Evolutionary conservation across 1,140 invertebrate species (phyloP), one percentile per base, ranked within the genome.

Genomic region (Drosophila willistoni): DNA sequence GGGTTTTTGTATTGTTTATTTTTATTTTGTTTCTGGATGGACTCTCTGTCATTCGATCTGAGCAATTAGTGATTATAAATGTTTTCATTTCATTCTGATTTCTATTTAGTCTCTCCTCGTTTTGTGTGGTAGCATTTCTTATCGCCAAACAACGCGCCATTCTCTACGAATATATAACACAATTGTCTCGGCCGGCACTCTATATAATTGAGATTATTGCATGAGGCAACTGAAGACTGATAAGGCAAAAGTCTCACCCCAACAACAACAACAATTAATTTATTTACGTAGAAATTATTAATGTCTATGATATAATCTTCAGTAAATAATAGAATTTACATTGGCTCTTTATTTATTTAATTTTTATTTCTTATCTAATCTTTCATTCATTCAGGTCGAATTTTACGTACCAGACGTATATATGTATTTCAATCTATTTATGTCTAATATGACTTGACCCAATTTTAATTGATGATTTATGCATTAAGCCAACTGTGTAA

Each of bases 201-300:
- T 41, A 64, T 5, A 36, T 39, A 60, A 60, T 60, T 60, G 57
- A 60, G 57, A 22, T 29, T 6, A 39, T 14, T 14, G 47, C 22
- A 68, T 55, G 34, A 5, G 22, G 41, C 41, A 59, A 17, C 9
- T 5, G 7, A 39, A 19, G 33, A 39, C 36, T 62, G 73, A 75
- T 75, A 75, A 67, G 19, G 44, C 59, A 41, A 17, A 17, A 42
- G 73, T 75, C 71, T 22, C 47, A 63, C 39, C 71, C 56, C 64
- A 70, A 68, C 55, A 66, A 54, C 64, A 70, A 68, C 55, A 66
- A 54, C 73, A 81, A 77, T 85, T 84, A 84, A 81, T 81, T 85
- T 81, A 77, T 85, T 84, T 73, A 77, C 81, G 69, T 83, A 64
- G 42, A 79, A 84, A 64, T 84, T 72, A 83, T 76, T 65, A 68